Evolutionary conservation across 2,888 invertebrate genomes (phyloP).

Genomic region (Leptopilina drosophilae): DNA sequence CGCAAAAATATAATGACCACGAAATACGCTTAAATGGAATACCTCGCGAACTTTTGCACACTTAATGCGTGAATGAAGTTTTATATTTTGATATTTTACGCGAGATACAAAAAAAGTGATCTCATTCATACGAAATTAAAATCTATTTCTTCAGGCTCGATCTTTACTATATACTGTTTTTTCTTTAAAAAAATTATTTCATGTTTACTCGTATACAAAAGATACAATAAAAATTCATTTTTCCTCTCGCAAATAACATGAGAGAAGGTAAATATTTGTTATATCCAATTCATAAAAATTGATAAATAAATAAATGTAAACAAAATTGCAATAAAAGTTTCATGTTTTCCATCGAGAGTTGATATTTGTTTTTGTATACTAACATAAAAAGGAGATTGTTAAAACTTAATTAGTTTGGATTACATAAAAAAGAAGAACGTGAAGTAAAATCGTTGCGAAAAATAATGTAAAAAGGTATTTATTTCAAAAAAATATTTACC

Average conservation of each 20-base stretch:
- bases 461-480: neutral
- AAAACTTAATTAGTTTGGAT: conserved; percentile 3
- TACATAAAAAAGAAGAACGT: neutral
- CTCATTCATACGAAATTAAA: conserved; percentile 40
- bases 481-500: neutral
- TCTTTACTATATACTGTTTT: conserved; percentile 15
- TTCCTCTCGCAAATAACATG: neutral
- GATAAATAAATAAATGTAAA: neutral
- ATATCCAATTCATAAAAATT: conserved; percentile 42
- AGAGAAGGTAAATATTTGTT: neutral
- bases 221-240: neutral
- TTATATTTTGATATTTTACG: conserved; percentile 54
- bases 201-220: neutral
- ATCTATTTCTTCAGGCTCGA: conserved; percentile 5
- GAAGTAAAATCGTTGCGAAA: neutral
- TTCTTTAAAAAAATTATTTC: neutral
- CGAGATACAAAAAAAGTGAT: conserved; percentile 21
- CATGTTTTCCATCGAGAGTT: too few relatives aligned
- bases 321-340: neutral
- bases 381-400: neutral
- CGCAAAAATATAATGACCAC: conserved; percentile 38
- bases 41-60: conserved; percentile 47
- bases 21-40: conserved; percentile 51
- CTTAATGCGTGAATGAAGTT: conserved; percentile 48
- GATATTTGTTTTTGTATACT: neutral